Evolutionary conservation across 1,140 invertebrate genomes (phyloP).

Genomic region (Lasioglossum albipes): DNA sequence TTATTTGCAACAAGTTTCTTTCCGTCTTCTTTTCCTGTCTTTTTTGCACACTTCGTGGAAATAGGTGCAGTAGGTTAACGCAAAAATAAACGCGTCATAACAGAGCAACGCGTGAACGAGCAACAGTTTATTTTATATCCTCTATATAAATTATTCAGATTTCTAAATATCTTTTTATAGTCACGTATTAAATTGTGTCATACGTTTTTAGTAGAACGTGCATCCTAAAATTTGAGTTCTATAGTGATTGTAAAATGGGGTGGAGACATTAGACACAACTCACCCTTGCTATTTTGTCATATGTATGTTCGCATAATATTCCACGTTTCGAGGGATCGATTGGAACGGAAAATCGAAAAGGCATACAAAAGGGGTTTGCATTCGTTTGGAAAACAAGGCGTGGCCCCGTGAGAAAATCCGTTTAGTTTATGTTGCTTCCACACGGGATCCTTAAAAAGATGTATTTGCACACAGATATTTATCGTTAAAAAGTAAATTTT

Average conservation of each 20-base stretch:
- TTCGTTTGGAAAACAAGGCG: constrained; percentile 21
- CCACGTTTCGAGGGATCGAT: constrained; percentile 1
- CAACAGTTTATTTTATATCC: no score
- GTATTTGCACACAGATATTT: no score
- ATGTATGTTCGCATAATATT: background rate
- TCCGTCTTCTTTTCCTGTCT: background rate
- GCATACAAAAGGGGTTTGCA: constrained; percentile 12
- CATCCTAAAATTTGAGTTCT: background rate
- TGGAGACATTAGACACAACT: background rate
- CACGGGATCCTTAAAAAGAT: background rate
- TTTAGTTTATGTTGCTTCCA: constrained; percentile 16
- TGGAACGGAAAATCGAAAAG: background rate
- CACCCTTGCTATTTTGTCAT: background rate
- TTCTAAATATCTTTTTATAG: no score
- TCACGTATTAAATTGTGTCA: background rate
- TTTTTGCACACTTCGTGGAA: no score
- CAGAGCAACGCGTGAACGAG: no score
- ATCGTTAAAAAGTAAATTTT: background rate
- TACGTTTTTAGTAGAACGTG: background rate
- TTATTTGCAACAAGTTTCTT: background rate
- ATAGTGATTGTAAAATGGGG: background rate
- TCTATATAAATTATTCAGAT: no score
- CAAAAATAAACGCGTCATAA: no score
- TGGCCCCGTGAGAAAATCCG: constrained; percentile 4
- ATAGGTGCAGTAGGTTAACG: background rate